Evolutionary conservation across 2,888 invertebrate genomes (phyloP).

Genomic region (Elmis aenea): DNA sequence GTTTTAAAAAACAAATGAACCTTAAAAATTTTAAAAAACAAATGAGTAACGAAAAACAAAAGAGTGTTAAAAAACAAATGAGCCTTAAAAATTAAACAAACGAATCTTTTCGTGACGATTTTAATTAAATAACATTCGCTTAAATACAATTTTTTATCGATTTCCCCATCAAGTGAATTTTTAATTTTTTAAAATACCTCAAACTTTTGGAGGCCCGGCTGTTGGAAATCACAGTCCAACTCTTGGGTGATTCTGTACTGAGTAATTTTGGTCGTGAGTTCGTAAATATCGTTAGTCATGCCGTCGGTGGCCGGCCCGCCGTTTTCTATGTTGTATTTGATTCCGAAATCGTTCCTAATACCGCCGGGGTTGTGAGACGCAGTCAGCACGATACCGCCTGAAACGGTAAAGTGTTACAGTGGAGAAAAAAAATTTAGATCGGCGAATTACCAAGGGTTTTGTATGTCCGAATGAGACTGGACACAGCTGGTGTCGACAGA

Average conservation of each 20-base stretch:
- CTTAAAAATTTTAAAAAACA: constrained; percentile 1
- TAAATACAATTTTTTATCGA: background rate
- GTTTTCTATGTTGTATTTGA: constrained; percentile 96
- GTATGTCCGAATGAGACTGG: constrained; percentile 85
- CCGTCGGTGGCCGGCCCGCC: constrained; percentile 95
- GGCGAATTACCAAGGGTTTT: constrained; percentile 61
- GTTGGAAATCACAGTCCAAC: constrained; percentile 69
- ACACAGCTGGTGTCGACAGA: constrained; percentile 96
- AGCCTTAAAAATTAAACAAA: too few relatives aligned
- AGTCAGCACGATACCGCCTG: constrained; percentile 93
- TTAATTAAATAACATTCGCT: background rate
- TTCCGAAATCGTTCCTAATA: constrained; percentile 95
- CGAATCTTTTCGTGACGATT: background rate
- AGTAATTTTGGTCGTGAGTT: constrained; percentile 70
- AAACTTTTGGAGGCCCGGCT: constrained; percentile 63
- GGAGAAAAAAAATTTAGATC: background rate
- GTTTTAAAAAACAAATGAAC: background rate
- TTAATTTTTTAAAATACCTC: constrained; percentile 45
- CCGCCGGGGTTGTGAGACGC: constrained; percentile 99
- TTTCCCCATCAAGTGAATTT: background rate
- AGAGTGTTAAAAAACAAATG: too few relatives aligned
- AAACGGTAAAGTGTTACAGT: constrained; percentile 5
- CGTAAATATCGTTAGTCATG: constrained; percentile 84
- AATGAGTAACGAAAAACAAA: too few relatives aligned
- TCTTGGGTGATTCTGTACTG: constrained; percentile 77